Evolutionary conservation across 2,113 vertebrate genomes (phyloP), one percentile per base, ranked within the genome.

Genomic region (Euleptes europaea): DNA sequence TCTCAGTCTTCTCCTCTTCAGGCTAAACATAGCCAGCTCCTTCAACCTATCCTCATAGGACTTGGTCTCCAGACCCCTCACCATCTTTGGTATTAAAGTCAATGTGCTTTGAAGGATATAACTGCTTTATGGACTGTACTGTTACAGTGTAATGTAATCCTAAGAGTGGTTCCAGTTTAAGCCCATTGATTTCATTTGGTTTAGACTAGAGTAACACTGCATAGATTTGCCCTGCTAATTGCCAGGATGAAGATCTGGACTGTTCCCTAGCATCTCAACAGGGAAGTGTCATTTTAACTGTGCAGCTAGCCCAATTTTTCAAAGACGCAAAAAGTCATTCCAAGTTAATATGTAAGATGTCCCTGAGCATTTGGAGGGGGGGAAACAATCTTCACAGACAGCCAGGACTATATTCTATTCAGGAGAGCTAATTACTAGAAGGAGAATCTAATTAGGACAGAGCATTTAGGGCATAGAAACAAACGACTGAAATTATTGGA

Each of bases 361-460:
- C 88, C 81, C 89, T 77, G 81, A 79, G 73, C 76, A 81, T 72
- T 47, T 15, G 54, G 74, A 82, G 88, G 23, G 26, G 60, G 67
- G 44, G 3, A 28, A 57, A 67, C 91, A 89, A 84, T 89, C 49
- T 87, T 93, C 82, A 78, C 86, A 83, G 35, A 69, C 73, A 85
- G 49, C 49, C 69, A 86, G 78, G 38, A 60, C 49, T 89, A 8
- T 82, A 90, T 75, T 90, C 82, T 84, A 78, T 76, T 88, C 90
- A 90, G 67, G 40, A 93, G 90, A 93, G 87, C 88, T 92, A 95
- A 94, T 94, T 93, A 95, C 76, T 66, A 89, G 65, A 90, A 88
- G 84, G 78, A 88, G 78, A 88, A 87, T 88, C 92, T 91, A 90
- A 95, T 93, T 93, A 93, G 86, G 42, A 63, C 0, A 89, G 77